Conservation (phyloP, 92 coral and sea anemone genomes). For the Heliopora coerulea region DNA sequence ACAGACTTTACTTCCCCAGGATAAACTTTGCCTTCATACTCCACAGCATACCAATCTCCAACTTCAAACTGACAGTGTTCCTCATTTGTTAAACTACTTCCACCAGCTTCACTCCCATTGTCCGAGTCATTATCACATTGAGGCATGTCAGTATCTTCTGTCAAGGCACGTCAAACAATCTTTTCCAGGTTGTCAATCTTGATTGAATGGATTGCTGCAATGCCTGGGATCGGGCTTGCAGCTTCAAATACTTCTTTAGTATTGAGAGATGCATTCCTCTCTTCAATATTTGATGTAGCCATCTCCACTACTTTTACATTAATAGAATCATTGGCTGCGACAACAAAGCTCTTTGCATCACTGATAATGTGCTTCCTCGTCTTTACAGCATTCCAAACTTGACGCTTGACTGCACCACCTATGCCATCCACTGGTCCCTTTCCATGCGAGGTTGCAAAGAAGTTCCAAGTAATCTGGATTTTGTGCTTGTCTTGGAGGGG, state of each 20-base stretch:
- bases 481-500: slow-evolving; percentile 50
- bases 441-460: slow-evolving; percentile 49
- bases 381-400: slow-evolving; percentile 20
- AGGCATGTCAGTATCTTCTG: too few relatives aligned
- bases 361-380: slow-evolving; percentile 1
- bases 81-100: too few relatives aligned
- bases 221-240: slow-evolving; percentile 11
- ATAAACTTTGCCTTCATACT: too few relatives aligned
- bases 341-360: slow-evolving; percentile 28
- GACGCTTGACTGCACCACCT: slow-evolving; percentile 48
- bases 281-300: slow-evolving; percentile 22
- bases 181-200: too few relatives aligned
- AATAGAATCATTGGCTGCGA: neutral
- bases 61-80: too few relatives aligned
- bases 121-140: too few relatives aligned
- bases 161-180: too few relatives aligned
- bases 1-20: too few relatives aligned
- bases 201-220: neutral
- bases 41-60: too few relatives aligned
- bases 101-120: too few relatives aligned
- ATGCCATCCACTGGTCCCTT: slow-evolving; percentile 52
- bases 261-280: slow-evolving; percentile 8
- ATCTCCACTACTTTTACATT: slow-evolving; percentile 25
- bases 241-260: neutral
- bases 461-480: slow-evolving; percentile 45